These are phyloP conservation scores for Capromys pilorides DNA, from an alignment of 2,797 vertebrate species.

Conservation along the genomic window DNA sequence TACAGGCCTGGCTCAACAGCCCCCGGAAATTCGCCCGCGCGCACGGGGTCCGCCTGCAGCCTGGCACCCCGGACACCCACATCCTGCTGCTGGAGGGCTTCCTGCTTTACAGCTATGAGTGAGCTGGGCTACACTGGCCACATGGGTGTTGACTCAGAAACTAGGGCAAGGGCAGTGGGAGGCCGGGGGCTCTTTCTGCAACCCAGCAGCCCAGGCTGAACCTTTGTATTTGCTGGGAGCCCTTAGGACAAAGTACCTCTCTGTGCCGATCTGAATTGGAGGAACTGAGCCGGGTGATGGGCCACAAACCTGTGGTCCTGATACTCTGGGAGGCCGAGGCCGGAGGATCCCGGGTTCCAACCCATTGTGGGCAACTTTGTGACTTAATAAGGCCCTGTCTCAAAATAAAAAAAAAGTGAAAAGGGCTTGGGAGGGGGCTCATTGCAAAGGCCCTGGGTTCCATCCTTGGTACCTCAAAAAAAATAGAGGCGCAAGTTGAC, in stretches of 20 bases:
- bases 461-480: background rate
- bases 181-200: background rate
- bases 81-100: constrained; percentile 96
- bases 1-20: constrained; percentile 92
- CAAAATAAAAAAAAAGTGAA: background rate
- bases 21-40: constrained; percentile 95
- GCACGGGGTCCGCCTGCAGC: constrained; percentile 89
- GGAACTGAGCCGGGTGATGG: background rate
- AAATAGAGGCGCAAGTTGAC: no score
- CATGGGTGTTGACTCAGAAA: accelerated
- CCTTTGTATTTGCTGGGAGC: background rate
- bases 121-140: constrained; percentile 23
- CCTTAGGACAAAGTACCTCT: background rate
- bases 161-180: accelerated
- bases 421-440: background rate
- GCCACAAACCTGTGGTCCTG: background rate
- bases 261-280: background rate
- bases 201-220: background rate
- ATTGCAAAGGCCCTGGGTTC: background rate
- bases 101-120: constrained; percentile 95
- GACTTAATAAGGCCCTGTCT: background rate
- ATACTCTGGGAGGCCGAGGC: background rate
- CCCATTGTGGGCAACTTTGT: background rate
- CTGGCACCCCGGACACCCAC: constrained; percentile 86
- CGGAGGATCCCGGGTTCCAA: background rate